Evolutionary conservation across 2,888 invertebrate genomes (phyloP).

Genomic region (Eurytoma adleriae): DNA sequence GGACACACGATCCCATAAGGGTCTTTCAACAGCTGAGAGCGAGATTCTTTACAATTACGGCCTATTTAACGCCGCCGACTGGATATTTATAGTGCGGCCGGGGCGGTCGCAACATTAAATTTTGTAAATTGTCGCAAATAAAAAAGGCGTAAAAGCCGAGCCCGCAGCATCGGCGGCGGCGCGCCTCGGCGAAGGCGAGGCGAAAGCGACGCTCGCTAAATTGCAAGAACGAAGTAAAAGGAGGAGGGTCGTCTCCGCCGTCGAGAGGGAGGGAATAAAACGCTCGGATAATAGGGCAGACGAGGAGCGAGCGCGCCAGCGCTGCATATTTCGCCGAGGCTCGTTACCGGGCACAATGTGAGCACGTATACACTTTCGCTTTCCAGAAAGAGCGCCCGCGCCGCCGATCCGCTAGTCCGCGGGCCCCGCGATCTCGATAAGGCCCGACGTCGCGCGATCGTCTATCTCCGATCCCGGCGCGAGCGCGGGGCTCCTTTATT

Average conservation of each 20-base stretch:
- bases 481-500: not conserved
- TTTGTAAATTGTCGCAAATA: constrained; percentile 43
- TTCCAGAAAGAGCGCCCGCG: constrained; percentile 16
- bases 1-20: too few species aligned
- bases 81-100: constrained; percentile 33
- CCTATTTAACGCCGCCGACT: constrained; percentile 30
- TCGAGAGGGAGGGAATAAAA: constrained; percentile 33
- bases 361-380: constrained; percentile 61
- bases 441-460: too few species aligned
- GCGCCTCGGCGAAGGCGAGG: not conserved
- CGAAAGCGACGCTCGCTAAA: constrained; percentile 18
- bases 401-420: too few species aligned
- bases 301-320: constrained; percentile 1
- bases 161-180: not conserved
- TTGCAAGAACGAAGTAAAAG: constrained; percentile 35
- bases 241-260: constrained; percentile 5
- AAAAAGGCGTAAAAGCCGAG: constrained; percentile 30
- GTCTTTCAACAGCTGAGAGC: constrained; percentile 9
- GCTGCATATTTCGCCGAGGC: constrained; percentile 50
- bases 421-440: too few species aligned
- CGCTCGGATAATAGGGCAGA: constrained; percentile 17
- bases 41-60: constrained; percentile 37
- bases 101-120: constrained; percentile 32
- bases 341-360: constrained; percentile 57
- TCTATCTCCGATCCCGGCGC: not conserved